These are phyloP conservation scores for Podocnemis expansa DNA, from an alignment of 2,113 vertebrate genomes.

Conservation along the genomic window DNA sequence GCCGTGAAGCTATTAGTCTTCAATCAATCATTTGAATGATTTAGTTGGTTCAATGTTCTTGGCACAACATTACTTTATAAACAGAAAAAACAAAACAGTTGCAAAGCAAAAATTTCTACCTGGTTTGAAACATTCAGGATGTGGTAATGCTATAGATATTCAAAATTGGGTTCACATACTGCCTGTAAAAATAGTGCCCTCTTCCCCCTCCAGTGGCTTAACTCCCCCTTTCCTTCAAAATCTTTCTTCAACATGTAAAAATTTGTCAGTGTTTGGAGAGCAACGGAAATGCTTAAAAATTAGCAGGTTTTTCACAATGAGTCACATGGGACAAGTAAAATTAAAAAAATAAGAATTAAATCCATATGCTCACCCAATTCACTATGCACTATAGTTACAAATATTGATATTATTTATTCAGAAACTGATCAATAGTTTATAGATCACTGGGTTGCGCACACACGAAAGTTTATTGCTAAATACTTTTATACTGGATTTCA, in stretches of 20 bases:
- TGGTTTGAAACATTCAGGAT: background rate
- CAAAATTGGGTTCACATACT: background rate
- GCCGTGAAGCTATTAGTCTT: accelerated
- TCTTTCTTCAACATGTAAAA: background rate
- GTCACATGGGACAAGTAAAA: background rate
- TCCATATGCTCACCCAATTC: background rate
- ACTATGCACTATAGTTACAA: background rate
- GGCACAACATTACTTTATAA: background rate
- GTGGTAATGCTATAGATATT: background rate
- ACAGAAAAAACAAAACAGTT: background rate
- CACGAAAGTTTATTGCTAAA: background rate
- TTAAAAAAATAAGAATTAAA: background rate
- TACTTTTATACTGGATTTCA: background rate
- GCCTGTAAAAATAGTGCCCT: constrained; percentile 7
- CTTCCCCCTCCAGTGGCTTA: background rate
- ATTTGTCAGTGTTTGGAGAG: background rate
- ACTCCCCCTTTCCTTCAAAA: background rate
- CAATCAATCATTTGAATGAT: background rate
- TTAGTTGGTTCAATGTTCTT: background rate
- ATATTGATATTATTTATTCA: background rate
- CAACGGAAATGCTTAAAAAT: background rate
- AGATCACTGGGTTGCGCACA: background rate
- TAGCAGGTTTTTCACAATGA: background rate
- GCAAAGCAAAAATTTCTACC: background rate
- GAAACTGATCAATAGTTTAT: background rate